These are phyloP conservation scores for Yponomeuta malinellus DNA, from an alignment of 2,888 invertebrate genomes.

Conservation along the genomic window DNA sequence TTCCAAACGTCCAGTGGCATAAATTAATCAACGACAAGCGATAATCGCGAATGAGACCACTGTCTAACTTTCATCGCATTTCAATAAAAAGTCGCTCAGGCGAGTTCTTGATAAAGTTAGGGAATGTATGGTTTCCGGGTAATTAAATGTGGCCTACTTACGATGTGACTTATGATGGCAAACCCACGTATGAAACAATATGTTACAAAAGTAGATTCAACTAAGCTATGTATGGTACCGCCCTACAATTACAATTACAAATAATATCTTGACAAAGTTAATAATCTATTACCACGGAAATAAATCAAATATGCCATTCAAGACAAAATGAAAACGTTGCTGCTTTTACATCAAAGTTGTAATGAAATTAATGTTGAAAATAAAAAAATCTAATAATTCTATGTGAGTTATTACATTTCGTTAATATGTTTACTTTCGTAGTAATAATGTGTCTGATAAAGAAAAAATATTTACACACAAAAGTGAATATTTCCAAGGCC, in stretches of 20 bases:
- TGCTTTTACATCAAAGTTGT: slow-evolving; percentile 1
- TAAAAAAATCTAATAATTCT: not conserved
- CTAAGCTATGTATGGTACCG: not conserved
- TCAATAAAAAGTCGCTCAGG: not conserved
- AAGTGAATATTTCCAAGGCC: not conserved
- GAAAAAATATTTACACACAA: not conserved
- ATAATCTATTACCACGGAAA: slow-evolving; percentile 3
- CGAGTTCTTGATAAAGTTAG: not conserved
- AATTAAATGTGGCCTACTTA: not conserved
- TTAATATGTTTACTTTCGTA: slow-evolving; percentile 5
- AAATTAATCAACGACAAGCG: not conserved
- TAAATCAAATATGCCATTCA: slow-evolving; percentile 10
- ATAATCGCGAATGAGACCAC: not conserved
- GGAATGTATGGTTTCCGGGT: not conserved
- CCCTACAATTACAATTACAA: not conserved
- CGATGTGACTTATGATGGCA: not conserved
- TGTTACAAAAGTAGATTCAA: not conserved
- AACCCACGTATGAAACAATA: not conserved
- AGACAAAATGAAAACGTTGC: slow-evolving; percentile 13
- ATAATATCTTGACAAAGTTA: not conserved
- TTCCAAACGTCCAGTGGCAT: not conserved
- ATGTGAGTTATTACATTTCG: too few species aligned
- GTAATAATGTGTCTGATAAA: not conserved
- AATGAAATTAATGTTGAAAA: not conserved
- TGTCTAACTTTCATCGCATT: not conserved